Evolutionary conservation across 2,888 invertebrate genomes (phyloP).

Genomic region (Synanthedon vespiformis): DNA sequence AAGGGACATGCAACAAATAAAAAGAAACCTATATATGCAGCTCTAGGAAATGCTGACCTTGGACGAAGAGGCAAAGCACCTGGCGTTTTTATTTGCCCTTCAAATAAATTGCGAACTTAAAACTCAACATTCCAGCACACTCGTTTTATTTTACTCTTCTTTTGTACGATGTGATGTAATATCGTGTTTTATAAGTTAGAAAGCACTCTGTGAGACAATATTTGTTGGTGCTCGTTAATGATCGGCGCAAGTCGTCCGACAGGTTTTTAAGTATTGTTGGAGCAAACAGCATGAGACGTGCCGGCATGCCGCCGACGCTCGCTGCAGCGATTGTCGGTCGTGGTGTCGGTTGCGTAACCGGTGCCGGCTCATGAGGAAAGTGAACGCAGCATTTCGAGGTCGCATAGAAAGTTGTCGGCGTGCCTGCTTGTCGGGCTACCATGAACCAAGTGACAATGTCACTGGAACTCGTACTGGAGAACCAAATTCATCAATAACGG

Average conservation of each 20-base stretch:
- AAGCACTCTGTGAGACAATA: slow-evolving; percentile 22
- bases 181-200: slow-evolving; percentile 14
- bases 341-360: slow-evolving; percentile 60
- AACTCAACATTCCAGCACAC: slow-evolving; percentile 11
- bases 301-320: slow-evolving; percentile 18
- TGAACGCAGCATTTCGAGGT: slow-evolving; percentile 69
- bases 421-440: background rate
- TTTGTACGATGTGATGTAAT: slow-evolving; percentile 29
- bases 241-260: slow-evolving; percentile 20
- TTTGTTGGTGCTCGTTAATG: slow-evolving; percentile 21
- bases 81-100: slow-evolving; percentile 67
- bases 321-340: slow-evolving; percentile 51
- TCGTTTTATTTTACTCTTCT: slow-evolving; percentile 7
- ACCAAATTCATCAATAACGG: background rate
- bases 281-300: slow-evolving; percentile 17
- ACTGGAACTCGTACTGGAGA: background rate
- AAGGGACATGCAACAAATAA: slow-evolving; percentile 65
- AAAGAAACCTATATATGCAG: slow-evolving; percentile 67
- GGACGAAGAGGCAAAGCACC: slow-evolving; percentile 63
- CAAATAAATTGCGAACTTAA: slow-evolving; percentile 54
- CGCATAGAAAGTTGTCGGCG: slow-evolving; percentile 60
- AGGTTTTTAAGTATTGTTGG: slow-evolving; percentile 19
- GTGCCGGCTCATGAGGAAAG: slow-evolving; percentile 63
- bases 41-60: slow-evolving; percentile 69
- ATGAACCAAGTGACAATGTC: slow-evolving; percentile 7